Base-by-base conservation (phyloP, 2,888 invertebrate species). In the Sturmia bella region DNA sequence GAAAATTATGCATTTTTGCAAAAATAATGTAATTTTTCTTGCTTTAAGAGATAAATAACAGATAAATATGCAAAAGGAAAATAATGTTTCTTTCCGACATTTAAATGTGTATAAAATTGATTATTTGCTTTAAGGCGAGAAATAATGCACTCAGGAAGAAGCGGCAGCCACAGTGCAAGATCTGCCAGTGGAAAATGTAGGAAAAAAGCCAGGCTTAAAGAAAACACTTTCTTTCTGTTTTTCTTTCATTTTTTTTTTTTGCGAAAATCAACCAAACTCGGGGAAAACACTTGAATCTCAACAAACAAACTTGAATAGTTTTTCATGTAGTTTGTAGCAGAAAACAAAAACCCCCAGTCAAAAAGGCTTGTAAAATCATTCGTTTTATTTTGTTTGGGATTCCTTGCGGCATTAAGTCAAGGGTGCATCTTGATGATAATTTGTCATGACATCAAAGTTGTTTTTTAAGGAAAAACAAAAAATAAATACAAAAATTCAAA, bases 371-470 rank as follows among this genome's bases (percentile, higher is more conserved):
- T 82, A 63, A 64, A 45, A 63, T 61, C 41, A 59, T 83, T 59
- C 41, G 56, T 19, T 4, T 66, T 37, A 59, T 52, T 24, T n/a
- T 59, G 13, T 17, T 43, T 64, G 56, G 45, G 69, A 80, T 83
- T 80, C 76, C 80, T 80, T 83, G 74, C 50, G 73, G 80, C 76
- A 72, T 83, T 80, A 76, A 80, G 85, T 85, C 85, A 87, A 85
- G 87, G 87, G 86, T 85, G 85, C 85, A 87, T 85, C 86, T 85
- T 79, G 85, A 86, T 86, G 85, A 83, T 81, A 85, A 86, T 86
- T 87, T 86, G 86, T 86, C 86, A 84, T 84, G 85, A 82, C 85
- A 84, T 74, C 80, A 84, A 83, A 84, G 54, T 72, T 63, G 78
- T 24, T 52, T 77, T n/a, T n/a, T n/a, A n/a, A n/a, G n/a, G n/a